Base-by-base conservation (phyloP, 2,113 vertebrate genomes). In the Dipodomys spectabilis region DNA sequence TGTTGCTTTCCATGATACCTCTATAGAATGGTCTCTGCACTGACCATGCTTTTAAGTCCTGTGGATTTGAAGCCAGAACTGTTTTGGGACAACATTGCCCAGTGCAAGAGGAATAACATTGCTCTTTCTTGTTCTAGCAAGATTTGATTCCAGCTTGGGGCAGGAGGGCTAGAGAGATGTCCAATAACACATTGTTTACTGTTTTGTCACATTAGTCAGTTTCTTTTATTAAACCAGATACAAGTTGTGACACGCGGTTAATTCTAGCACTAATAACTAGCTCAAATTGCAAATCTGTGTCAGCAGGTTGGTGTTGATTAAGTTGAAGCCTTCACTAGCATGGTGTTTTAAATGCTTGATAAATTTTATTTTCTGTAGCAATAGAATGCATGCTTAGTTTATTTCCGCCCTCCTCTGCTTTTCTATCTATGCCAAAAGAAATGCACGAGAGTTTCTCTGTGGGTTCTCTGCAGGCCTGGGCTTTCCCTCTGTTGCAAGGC, bases 271-370 rank as follows among this genome's bases (percentile, higher is more conserved):
- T 98, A 98, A 98, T 98, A 98, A 98, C 94, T 93, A 97, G 96
- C 97, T 98, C 97, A 97, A 97, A 98, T 98, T 97, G 97, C 95
- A 97, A 98, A 97, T 97, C 97, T 96, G 32, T 97, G 98, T 97
- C 97, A 98, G 98, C 97, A 98, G 97, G 98, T 98, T 98, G 97
- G 97, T 98, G 98, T 98, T 98, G 98, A 98, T 98, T 98, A 98
- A 98, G 97, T 97, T 92, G 86, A 97, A 97, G 95, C 95, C 94
- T 7, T 96, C 95, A 95, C 95, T 92, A 97, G 92, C 97, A 95
- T 98, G 98, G 97, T 97, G 97, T 98, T 98, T 98, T 98, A 98
- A 98, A 97, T 97, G 97, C 97, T 97, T 98, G 97, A 97, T 98
- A 98, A 98, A 97, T 98, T 98, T 98, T 97, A 97, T 97, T 97